phyloP scores from a whole-genome alignment of 2,797 vertebrate genomes.

The Dermochelys coriacea region DNA sequence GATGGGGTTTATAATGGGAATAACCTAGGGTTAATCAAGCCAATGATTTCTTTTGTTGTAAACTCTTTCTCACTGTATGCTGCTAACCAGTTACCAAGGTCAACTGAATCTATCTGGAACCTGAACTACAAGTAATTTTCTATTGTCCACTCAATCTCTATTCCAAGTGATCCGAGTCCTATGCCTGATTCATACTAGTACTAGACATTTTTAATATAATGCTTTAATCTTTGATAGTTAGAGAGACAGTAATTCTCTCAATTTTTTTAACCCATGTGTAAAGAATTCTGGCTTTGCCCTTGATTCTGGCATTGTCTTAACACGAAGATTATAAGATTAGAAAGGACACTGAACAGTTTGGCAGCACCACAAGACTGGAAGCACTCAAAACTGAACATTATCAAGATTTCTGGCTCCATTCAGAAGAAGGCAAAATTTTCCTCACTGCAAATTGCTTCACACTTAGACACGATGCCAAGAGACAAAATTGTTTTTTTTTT shows the following conservation, averaged over 20 bases:
- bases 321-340: slow-evolving; percentile 17
- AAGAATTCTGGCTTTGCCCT: neutral
- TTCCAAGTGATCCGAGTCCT: neutral
- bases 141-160: neutral
- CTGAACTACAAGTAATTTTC: neutral
- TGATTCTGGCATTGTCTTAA: slow-evolving; percentile 49
- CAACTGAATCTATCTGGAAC: neutral
- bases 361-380: slow-evolving; percentile 25
- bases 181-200: neutral
- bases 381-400: slow-evolving; percentile 48
- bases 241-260: neutral
- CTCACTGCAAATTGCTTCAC: slow-evolving; percentile 68
- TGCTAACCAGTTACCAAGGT: neutral
- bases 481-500: slow-evolving; percentile 65
- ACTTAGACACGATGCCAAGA: slow-evolving; percentile 59
- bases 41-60: neutral
- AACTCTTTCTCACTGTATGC: neutral
- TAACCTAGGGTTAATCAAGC: neutral
- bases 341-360: slow-evolving; percentile 17
- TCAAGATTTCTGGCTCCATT: slow-evolving; percentile 58
- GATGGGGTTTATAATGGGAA: neutral
- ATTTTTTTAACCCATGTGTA: neutral
- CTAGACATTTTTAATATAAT: neutral
- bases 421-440: slow-evolving; percentile 68
- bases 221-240: neutral